phyloP scores from a whole-genome alignment of 2,113 vertebrate genomes.

The Bambusicola thoracicus region DNA sequence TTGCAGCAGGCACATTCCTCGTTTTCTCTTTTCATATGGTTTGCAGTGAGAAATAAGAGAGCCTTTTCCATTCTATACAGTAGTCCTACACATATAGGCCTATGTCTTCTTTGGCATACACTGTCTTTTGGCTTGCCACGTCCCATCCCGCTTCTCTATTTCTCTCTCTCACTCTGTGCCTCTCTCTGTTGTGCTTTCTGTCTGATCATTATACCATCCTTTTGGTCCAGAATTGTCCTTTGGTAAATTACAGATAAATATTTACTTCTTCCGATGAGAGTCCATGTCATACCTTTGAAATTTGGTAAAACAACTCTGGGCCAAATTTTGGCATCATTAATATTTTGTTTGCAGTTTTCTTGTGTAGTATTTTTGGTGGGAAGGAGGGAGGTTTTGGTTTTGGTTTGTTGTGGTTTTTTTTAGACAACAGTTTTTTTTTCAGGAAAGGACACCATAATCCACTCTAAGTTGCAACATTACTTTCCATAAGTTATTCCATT shows the following conservation, averaged over 20 bases:
- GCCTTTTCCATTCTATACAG: conserved; percentile 70
- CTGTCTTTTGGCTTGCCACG: conserved; percentile 55
- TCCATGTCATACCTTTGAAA: conserved; percentile 43
- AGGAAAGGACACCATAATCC: conserved; percentile 82
- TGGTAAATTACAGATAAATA: conserved; percentile 53
- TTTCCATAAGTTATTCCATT: conserved; percentile 82
- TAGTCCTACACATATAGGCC: conserved; percentile 59
- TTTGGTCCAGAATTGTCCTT: conserved; percentile 80
- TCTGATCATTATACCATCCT: conserved; percentile 61
- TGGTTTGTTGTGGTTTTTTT: conserved; percentile 43
- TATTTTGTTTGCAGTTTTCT: conserved; percentile 68
- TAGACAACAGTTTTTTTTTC: conserved; percentile 72
- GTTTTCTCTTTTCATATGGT: conserved; percentile 70
- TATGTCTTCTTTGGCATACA: conserved; percentile 62
- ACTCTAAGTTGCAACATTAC: conserved; percentile 85
- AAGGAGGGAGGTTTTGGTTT: conserved; percentile 53
- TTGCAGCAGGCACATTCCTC: conserved; percentile 75
- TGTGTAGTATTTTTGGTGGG: conserved; percentile 58
- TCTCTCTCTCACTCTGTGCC: conserved; percentile 1
- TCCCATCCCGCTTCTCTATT: conserved; percentile 40
- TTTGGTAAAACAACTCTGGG: conserved; percentile 74
- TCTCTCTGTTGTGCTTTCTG: conserved; percentile 37
- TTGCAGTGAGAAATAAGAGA: conserved; percentile 77
- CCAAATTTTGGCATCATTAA: conserved; percentile 75
- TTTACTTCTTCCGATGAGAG: conserved; percentile 20